phyloP scores from a whole-genome alignment of 2,113 vertebrate genomes.

The Oceanodroma tethys region DNA sequence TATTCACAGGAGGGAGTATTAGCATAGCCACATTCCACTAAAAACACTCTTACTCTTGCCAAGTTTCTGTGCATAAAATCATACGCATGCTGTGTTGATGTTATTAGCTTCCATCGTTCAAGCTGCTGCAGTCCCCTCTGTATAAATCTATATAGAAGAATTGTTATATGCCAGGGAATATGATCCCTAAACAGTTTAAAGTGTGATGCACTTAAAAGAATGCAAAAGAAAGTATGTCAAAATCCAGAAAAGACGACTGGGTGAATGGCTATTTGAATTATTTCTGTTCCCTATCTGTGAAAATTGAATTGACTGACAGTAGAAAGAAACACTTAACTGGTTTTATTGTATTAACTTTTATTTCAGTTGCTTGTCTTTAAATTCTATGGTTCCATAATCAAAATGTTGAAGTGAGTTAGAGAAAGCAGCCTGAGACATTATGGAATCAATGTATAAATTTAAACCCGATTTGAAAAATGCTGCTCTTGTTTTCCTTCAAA shows the following conservation, averaged over 20 bases:
- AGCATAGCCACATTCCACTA: constrained; percentile 40
- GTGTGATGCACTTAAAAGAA: constrained; percentile 28
- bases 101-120: constrained; percentile 58
- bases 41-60: constrained; percentile 53
- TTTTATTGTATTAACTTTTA: constrained; percentile 14
- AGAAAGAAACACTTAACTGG: background rate
- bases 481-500: constrained; percentile 8
- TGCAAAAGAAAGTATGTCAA: constrained; percentile 28
- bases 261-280: background rate
- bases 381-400: background rate
- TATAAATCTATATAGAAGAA: constrained; percentile 27
- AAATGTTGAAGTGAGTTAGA: constrained; percentile 9
- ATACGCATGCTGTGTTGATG: constrained; percentile 47
- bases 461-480: background rate
- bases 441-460: background rate
- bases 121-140: constrained; percentile 32
- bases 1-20: constrained; percentile 51
- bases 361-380: constrained; percentile 27
- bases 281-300: constrained; percentile 24
- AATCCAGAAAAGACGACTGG: background rate
- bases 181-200: constrained; percentile 18
- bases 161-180: constrained; percentile 10
- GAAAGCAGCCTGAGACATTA: background rate
- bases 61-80: constrained; percentile 59
- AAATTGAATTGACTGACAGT: constrained; percentile 32